Percentiles rank a stretch among this genome's conserved stretches.
Conservation (phyloP, 1,140 invertebrate genomes). For the Cyrtorhinus lividipennis region DNA sequence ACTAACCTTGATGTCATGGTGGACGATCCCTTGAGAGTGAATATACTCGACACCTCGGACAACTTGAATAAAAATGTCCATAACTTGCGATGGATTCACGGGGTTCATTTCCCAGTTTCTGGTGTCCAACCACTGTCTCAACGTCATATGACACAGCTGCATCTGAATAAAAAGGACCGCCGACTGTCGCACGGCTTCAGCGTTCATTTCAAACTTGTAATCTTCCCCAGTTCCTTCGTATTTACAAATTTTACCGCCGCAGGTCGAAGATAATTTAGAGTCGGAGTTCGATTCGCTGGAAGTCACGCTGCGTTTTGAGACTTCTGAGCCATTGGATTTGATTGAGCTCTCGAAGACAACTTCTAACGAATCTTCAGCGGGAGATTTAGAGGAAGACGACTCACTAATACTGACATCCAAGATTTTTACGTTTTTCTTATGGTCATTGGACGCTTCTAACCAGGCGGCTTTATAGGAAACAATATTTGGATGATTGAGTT, state of each 20-base stretch:
- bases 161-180: constrained; percentile 67
- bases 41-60: constrained; percentile 60
- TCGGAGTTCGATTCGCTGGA: background rate
- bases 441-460: constrained; percentile 43
- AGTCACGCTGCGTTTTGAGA: background rate
- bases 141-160: constrained; percentile 56
- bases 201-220: background rate
- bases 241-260: background rate
- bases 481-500: constrained; percentile 63
- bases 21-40: constrained; percentile 56
- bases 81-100: constrained; percentile 29
- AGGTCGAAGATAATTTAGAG: background rate
- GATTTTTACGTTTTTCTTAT: background rate
- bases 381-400: too few species aligned
- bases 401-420: too few species aligned
- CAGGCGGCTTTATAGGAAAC: constrained; percentile 72
- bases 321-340: background rate
- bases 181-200: constrained; percentile 29
- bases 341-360: constrained; percentile 12
- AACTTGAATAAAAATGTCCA: constrained; percentile 51
- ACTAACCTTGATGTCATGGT: constrained; percentile 70
- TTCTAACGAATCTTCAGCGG: constrained; percentile 10
- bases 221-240: background rate
- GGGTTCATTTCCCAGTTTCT: constrained; percentile 33
- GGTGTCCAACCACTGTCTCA: constrained; percentile 53